Percentiles rank a stretch among this genome's conserved stretches.
Evolutionary conservation across 2,113 vertebrate genomes (phyloP).

Genomic region (Gracilinanus agilis): DNA sequence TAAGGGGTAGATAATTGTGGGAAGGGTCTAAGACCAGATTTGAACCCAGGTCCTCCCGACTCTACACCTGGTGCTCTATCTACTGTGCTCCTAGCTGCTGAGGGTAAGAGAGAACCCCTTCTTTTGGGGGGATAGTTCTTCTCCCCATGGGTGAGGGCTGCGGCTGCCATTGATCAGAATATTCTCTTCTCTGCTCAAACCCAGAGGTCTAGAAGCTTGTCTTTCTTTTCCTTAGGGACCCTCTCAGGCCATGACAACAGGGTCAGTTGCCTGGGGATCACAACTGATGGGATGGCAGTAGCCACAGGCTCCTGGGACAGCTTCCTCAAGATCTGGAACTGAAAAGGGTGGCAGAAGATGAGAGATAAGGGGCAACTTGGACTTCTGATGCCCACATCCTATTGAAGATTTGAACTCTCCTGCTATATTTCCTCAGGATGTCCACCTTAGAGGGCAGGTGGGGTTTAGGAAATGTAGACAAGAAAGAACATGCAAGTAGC

Average conservation of each 20-base stretch:
- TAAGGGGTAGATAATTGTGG: too few relatives aligned
- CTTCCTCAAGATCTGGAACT: conserved; percentile 99
- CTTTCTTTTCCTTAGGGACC: conserved; percentile 85
- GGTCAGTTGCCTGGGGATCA: conserved; percentile 97
- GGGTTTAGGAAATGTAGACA: conserved; percentile 6
- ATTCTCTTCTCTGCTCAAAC: background rate
- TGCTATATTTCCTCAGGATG: conserved; percentile 17
- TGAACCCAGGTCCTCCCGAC: too few relatives aligned
- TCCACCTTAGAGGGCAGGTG: conserved; percentile 7
- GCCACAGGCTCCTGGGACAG: conserved; percentile 99
- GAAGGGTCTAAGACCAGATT: too few relatives aligned
- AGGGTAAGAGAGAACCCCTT: background rate
- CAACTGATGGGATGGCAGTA: conserved; percentile 95
- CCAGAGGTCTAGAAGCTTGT: background rate
- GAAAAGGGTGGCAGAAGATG: conserved; percentile 49
- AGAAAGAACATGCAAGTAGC: background rate
- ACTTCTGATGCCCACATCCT: background rate
- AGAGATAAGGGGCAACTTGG: conserved; percentile 40
- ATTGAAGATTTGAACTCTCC: background rate
- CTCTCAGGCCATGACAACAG: conserved; percentile 98
- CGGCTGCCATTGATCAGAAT: background rate
- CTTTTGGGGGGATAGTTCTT: background rate
- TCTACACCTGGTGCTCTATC: too few relatives aligned
- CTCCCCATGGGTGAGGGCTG: background rate
- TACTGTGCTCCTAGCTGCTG: background rate